These are phyloP conservation scores for Rachycentron canadum DNA, from an alignment of 2,797 vertebrate species.

Conservation along the genomic window DNA sequence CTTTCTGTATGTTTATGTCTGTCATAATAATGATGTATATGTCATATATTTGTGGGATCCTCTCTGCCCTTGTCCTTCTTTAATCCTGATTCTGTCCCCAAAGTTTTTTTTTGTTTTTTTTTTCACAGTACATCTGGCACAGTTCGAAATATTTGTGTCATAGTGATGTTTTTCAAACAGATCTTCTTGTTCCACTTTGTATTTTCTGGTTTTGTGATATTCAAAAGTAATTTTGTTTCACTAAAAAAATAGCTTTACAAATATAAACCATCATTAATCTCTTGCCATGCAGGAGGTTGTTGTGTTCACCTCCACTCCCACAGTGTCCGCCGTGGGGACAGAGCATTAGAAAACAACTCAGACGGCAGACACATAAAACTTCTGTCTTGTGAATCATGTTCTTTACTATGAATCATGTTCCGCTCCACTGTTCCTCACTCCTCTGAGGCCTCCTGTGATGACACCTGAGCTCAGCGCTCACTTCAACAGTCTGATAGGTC, in stretches of 20 bases:
- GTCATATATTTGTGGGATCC: no score
- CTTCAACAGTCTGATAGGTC: slow-evolving; percentile 19
- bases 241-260: no score
- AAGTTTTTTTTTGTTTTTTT: not conserved
- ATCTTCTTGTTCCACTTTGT: not conserved
- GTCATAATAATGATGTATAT: no score
- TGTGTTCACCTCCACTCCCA: not conserved
- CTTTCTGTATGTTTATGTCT: no score
- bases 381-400: not conserved
- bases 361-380: not conserved
- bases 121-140: not conserved
- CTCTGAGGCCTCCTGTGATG: slow-evolving; percentile 15
- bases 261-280: no score
- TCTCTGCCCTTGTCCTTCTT: no score
- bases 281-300: no score
- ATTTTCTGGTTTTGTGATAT: not conserved
- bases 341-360: not conserved
- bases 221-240: not conserved
- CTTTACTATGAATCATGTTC: not conserved
- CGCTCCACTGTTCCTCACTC: not conserved
- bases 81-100: not conserved
- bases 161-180: no score
- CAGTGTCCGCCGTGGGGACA: no score
- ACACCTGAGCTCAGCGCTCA: slow-evolving; percentile 52
- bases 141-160: not conserved